Conservation (phyloP, 2,888 invertebrate species). For the Dinocampus coccinellae region DNA sequence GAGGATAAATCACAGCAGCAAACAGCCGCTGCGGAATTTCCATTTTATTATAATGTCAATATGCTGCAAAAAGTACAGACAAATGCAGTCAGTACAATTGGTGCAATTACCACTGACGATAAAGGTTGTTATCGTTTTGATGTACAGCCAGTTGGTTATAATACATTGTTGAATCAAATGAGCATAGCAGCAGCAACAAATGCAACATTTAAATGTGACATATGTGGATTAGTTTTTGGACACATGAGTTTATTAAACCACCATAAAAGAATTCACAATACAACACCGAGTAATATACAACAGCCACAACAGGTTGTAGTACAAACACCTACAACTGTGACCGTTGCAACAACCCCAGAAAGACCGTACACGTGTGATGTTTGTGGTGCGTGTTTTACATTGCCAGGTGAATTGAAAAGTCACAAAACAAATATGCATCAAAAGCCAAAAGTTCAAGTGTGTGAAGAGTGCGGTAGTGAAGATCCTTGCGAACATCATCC, state of each 20-base stretch:
- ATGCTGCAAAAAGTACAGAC: constrained; percentile 71
- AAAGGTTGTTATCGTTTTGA: constrained; percentile 71
- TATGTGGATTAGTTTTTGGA: constrained; percentile 88
- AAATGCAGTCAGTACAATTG: constrained; percentile 67
- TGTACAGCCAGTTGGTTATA: constrained; percentile 77
- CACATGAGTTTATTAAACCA: constrained; percentile 86
- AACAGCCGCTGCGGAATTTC: constrained; percentile 67
- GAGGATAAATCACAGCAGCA: constrained; percentile 66
- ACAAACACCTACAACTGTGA: constrained; percentile 68
- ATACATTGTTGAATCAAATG: constrained; percentile 89
- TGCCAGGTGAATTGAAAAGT: constrained; percentile 70
- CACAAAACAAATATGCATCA: constrained; percentile 70
- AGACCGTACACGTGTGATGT: constrained; percentile 70
- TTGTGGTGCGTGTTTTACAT: constrained; percentile 69
- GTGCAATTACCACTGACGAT: constrained; percentile 68
- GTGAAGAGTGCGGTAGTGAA: constrained; percentile 68
- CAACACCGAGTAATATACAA: constrained; percentile 65
- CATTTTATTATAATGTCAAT: constrained; percentile 71
- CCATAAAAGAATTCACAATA: constrained; percentile 84
- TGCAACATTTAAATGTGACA: constrained; percentile 89
- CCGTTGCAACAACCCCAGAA: constrained; percentile 66
- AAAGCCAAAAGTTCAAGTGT: constrained; percentile 66
- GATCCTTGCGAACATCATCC: constrained; percentile 68
- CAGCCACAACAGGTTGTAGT: constrained; percentile 69
- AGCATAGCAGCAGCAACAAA: constrained; percentile 76